These are phyloP conservation scores for Ophion ellenae DNA, from an alignment of 2,888 invertebrate genomes.

Conservation along the genomic window DNA sequence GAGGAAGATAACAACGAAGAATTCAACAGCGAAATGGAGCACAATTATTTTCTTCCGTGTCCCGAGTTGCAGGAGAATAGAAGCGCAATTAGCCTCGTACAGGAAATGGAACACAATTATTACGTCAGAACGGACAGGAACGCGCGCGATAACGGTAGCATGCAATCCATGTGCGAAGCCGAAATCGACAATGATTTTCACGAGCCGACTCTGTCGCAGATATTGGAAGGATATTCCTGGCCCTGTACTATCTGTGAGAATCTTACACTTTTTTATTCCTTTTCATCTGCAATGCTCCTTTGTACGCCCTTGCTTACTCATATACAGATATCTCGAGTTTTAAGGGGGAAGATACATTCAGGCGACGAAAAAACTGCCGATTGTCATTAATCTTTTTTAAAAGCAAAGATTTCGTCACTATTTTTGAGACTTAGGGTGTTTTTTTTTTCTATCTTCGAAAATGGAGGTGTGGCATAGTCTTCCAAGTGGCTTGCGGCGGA, in stretches of 20 bases:
- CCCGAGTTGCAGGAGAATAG: constrained; percentile 36
- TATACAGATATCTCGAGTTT: background rate
- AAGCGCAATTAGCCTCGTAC: constrained; percentile 25
- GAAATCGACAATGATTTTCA: constrained; percentile 44
- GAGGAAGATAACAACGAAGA: constrained; percentile 28
- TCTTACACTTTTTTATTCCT: constrained; percentile 36
- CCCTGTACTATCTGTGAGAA: constrained; percentile 70
- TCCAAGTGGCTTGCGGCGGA: too few species aligned
- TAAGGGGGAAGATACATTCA: too few species aligned
- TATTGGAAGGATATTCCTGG: constrained; percentile 74
- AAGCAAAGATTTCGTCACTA: too few species aligned
- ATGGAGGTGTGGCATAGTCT: too few species aligned
- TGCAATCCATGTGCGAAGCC: constrained; percentile 7
- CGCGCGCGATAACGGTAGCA: constrained; percentile 23
- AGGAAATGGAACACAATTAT: constrained; percentile 45
- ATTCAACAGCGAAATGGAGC: constrained; percentile 49
- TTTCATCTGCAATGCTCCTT: background rate
- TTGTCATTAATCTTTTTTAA: too few species aligned
- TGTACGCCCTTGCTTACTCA: background rate
- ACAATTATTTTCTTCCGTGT: constrained; percentile 50
- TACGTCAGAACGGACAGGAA: constrained; percentile 31
- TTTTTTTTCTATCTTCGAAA: too few species aligned
- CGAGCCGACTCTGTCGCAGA: constrained; percentile 57
- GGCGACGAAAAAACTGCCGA: too few species aligned
- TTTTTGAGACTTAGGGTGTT: too few species aligned